Evolutionary conservation across 1,140 invertebrate species (phyloP).

Genomic region (Grapholita molesta): DNA sequence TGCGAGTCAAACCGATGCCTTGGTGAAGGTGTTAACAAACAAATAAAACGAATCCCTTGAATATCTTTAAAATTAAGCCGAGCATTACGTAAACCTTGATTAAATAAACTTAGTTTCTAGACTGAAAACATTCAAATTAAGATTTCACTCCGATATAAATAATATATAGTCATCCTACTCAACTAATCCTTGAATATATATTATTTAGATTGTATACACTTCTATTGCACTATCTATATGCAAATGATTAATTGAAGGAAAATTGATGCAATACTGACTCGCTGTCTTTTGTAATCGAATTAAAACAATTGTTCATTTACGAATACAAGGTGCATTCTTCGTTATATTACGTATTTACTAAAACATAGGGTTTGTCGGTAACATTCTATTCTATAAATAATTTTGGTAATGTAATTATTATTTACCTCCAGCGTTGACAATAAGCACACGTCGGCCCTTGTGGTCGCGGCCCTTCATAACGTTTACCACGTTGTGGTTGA

Average conservation of each 20-base stretch:
- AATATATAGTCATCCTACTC: neutral
- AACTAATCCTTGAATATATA: neutral
- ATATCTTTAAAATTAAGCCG: neutral
- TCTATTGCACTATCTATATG: too few relatives aligned
- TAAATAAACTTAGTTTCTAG: neutral
- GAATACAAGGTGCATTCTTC: neutral
- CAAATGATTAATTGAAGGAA: neutral
- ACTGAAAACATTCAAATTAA: neutral
- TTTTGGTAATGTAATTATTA: slow-evolving; percentile 30
- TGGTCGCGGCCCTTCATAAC: slow-evolving; percentile 85
- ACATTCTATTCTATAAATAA: too few relatives aligned
- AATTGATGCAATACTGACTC: too few relatives aligned
- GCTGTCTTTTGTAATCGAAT: neutral
- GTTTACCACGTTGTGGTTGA: slow-evolving; percentile 85
- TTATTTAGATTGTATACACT: neutral
- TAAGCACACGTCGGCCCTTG: slow-evolving; percentile 80
- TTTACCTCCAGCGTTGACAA: slow-evolving; percentile 80
- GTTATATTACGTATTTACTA: neutral
- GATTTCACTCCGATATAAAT: neutral
- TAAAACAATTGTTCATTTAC: neutral
- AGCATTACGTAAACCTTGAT: neutral
- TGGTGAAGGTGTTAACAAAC: too few relatives aligned
- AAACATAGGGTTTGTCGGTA: too few relatives aligned
- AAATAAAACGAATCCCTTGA: too few relatives aligned
- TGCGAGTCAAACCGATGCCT: too few relatives aligned